Evolutionary conservation across 2,113 vertebrate species (phyloP), one percentile per base, ranked within the genome.

Genomic region (Oenanthe melanoleuca): DNA sequence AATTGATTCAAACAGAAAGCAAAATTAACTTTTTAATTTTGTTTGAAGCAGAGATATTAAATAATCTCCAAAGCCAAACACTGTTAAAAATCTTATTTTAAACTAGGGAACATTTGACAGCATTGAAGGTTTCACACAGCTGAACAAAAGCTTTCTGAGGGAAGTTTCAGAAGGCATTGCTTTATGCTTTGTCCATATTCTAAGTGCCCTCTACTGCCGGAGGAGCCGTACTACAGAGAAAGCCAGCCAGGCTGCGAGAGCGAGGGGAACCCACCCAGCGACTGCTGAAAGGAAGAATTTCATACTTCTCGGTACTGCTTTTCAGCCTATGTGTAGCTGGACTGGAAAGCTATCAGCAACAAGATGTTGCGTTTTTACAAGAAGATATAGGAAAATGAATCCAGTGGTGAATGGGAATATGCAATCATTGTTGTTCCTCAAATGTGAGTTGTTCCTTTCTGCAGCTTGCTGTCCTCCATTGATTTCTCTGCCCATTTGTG

Each of bases 181-280:
- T 95, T 91, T 67, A 34, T 33, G 95, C 90, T 97, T 98, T 98
- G 94, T 96, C 96, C 97, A 98, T 98, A 98, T 98, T 98, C 93
- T 97, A 98, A 98, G 97, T 97, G 98, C 98, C 98, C 98, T 98
- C 98, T 98, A 98, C 98, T 97, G 98, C 97, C 89, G 52, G 89
- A 95, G 95, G 14, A 96, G 52, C 65, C 92, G 93, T 79, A 98
- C 90, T 97, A 84, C 97, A 96, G 49, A 73, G 55, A 50, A 67
- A 86, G 28, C 11, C 9, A 55, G 79, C 78, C 29, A 12, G 6
- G 0, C 52, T 31, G 74, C 15, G 38, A 64, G 89, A 69, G 66
- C 79, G 56, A 93, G 69, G 11, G 70, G 94, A 97, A 95, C 55
- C 74, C 83, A 82, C 56, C 63, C 87, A 69, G 60, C 50, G 59